Evolutionary conservation across 2,888 invertebrate genomes (phyloP).

Genomic region (Gryllus longicercus): DNA sequence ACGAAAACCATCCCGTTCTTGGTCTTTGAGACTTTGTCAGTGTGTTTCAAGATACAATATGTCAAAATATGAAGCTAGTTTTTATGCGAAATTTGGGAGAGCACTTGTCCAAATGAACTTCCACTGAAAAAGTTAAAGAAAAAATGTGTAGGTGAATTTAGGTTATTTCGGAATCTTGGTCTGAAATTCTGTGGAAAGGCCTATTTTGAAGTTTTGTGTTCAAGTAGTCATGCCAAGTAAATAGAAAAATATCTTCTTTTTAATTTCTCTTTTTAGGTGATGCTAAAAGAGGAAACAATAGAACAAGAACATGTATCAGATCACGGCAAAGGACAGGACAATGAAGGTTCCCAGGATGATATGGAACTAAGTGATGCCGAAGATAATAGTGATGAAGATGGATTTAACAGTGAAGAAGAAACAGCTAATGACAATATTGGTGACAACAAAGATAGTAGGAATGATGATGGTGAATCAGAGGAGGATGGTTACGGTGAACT

Average conservation of each 20-base stretch:
- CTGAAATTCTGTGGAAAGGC: too few relatives aligned
- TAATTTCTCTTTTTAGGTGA: constrained; percentile 27
- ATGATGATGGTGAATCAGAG: constrained; percentile 19
- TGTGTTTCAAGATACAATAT: too few relatives aligned
- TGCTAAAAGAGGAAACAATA: constrained; percentile 33
- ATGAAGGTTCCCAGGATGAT: constrained; percentile 31
- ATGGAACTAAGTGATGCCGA: constrained; percentile 28
- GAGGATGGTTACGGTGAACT: constrained; percentile 45
- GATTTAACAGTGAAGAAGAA: constrained; percentile 32
- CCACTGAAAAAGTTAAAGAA: too few relatives aligned
- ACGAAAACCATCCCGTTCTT: too few relatives aligned
- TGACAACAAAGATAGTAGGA: constrained; percentile 24
- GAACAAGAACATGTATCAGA: constrained; percentile 33
- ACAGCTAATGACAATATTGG: constrained; percentile 29
- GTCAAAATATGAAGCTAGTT: too few relatives aligned
- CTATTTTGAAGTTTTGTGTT: too few relatives aligned
- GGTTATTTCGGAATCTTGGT: too few relatives aligned
- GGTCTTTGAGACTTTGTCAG: too few relatives aligned
- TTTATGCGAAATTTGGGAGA: too few relatives aligned
- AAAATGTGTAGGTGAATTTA: too few relatives aligned
- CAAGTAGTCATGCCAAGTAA: too few relatives aligned
- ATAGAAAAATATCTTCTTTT: neutral
- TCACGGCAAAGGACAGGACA: constrained; percentile 22
- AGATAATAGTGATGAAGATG: constrained; percentile 30
- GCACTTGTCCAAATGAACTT: too few relatives aligned